Conservation (phyloP, 2,888 invertebrate genomes). For the Argyresthia albistria region DNA sequence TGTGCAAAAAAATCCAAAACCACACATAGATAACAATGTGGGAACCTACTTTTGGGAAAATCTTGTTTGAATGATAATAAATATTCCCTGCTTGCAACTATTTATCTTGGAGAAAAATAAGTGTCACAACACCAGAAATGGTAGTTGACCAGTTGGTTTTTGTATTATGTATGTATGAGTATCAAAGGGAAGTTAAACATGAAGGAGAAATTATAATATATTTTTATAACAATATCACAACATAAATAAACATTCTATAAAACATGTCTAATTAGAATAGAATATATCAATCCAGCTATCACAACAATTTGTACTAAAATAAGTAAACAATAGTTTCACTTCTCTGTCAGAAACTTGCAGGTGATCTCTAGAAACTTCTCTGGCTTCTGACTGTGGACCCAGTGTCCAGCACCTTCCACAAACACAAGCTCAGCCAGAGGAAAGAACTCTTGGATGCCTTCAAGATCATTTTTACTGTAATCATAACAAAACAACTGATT, state of each 20-base stretch:
- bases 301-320: not conserved
- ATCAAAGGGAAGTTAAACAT: no score
- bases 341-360: conserved; percentile 74
- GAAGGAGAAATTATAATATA: not conserved
- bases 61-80: no score
- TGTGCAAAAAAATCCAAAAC: no score
- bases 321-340: conserved; percentile 19
- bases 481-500: conserved; percentile 12
- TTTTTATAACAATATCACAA: not conserved
- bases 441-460: conserved; percentile 78
- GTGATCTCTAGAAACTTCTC: conserved; percentile 78
- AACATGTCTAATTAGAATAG: not conserved
- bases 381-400: conserved; percentile 95
- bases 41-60: no score
- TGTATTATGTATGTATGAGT: no score
- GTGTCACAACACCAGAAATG: no score
- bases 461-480: conserved; percentile 70
- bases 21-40: no score
- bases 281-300: not conserved
- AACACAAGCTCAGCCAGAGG: conserved; percentile 79
- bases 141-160: no score
- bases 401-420: conserved; percentile 89
- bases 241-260: not conserved
- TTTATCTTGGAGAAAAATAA: no score
- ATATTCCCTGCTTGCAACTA: no score